Percentiles rank a stretch among this genome's conserved stretches.
These are phyloP conservation scores for Tubulanus polymorphus DNA, from an alignment of 2,888 invertebrate species.

Conservation along the genomic window DNA sequence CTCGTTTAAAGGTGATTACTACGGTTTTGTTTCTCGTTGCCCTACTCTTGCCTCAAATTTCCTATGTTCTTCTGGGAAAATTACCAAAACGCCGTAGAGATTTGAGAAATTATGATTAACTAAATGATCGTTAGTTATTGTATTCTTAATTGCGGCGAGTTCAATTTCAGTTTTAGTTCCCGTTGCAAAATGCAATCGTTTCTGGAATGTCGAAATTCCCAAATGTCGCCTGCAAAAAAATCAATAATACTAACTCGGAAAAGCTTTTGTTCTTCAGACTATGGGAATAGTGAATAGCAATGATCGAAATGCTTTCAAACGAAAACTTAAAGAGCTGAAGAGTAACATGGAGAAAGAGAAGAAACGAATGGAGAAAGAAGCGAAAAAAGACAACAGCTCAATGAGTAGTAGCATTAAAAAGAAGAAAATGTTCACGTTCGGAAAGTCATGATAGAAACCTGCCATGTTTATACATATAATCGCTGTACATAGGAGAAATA, in stretches of 20 bases:
- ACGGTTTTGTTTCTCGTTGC: background rate
- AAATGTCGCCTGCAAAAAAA: too few species aligned
- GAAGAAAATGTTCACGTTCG: conserved; percentile 3
- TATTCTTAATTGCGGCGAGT: too few species aligned
- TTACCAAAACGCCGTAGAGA: background rate
- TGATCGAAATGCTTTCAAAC: conserved; percentile 57
- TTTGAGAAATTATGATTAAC: too few species aligned
- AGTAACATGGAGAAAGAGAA: conserved; percentile 55
- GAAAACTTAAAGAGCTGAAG: conserved; percentile 58
- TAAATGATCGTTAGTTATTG: background rate
- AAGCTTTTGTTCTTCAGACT: conserved; percentile 41
- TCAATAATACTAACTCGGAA: background rate
- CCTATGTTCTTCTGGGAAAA: background rate
- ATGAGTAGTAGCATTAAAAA: too few species aligned
- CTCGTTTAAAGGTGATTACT: conserved; percentile 80
- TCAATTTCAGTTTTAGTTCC: too few species aligned
- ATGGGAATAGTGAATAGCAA: conserved; percentile 56
- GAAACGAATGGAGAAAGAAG: conserved; percentile 76
- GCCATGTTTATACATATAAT: too few species aligned
- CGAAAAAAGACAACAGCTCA: conserved; percentile 73
- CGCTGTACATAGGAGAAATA: too few species aligned
- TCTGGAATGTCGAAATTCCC: too few species aligned
- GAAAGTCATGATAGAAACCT: background rate
- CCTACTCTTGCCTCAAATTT: background rate
- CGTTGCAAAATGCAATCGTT: too few species aligned